Conservation (phyloP, 2,888 invertebrate genomes). For the Helleia helle region DNA sequence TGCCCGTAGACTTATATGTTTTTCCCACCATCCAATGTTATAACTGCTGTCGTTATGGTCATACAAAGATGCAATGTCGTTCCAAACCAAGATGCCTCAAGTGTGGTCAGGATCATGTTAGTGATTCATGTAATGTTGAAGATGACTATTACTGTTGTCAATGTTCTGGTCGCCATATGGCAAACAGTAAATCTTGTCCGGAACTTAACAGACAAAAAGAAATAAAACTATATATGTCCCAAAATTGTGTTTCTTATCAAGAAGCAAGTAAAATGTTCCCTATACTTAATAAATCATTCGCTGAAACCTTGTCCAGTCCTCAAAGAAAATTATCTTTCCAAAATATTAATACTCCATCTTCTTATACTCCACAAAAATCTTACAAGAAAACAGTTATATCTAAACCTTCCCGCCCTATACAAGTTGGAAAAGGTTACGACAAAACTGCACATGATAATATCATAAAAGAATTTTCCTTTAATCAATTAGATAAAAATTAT, state of each 20-base stretch:
- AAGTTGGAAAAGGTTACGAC: no score
- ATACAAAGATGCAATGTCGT: slow-evolving; percentile 15
- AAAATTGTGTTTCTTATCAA: slow-evolving; percentile 9
- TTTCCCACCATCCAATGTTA: slow-evolving; percentile 18
- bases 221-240: slow-evolving; percentile 14
- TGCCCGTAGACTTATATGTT: slow-evolving; percentile 15
- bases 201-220: slow-evolving; percentile 14
- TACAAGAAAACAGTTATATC: no score
- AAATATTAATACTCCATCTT: no score
- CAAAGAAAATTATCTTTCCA: neutral
- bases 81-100: slow-evolving; percentile 13
- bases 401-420: no score
- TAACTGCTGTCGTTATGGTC: slow-evolving; percentile 15
- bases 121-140: slow-evolving; percentile 10
- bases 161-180: slow-evolving; percentile 11
- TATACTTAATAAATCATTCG: neutral
- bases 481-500: no score
- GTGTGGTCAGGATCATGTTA: slow-evolving; percentile 12
- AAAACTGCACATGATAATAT: no score
- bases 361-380: no score
- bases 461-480: no score
- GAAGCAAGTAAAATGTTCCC: neutral
- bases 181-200: slow-evolving; percentile 10
- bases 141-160: slow-evolving; percentile 12
- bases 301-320: neutral